Evolutionary conservation across 2,888 invertebrate species (phyloP), one percentile per base, ranked within the genome.

Genomic region (Drosophila koepferae): DNA sequence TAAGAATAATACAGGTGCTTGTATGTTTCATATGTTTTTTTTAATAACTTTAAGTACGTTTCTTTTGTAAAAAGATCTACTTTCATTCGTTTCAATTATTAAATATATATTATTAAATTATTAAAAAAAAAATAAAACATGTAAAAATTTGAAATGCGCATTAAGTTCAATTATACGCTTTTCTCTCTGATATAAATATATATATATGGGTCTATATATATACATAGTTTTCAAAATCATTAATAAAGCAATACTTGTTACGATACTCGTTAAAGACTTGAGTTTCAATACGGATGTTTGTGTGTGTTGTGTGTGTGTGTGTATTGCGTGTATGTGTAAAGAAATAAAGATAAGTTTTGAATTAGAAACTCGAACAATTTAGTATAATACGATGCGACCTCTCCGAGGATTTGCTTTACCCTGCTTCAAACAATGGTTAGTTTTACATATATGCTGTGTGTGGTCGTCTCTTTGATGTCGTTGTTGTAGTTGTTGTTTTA

Each of bases 81-180:
- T 72, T 80, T 75, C 79, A 70, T 62, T 74, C 69, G 54, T 71
- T 67, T 71, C 70, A 74, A 74, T 81, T 66, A 82, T 75, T 75
- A 79, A 77, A 84, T 80, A 81, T 76, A 87, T 77, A 87, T 75
- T 74, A 74, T 82, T 88, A 90, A 90, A 90, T 90, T 89, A 85
- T 81, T 80, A 71, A 67, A 82, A 86, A n/a, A 74, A 82, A 89
- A 72, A 71, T 74, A 72, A 78, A 77, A 80, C 82, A 81, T 86
- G 85, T 89, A 90, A 86, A 90, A 90, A 81, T 84, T 90, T 72
- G 67, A 85, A 85, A 90, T 85, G 89, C 90, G 89, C 61, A 85
- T 85, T 82, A 14, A 82, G 64, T 81, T 78, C 72, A 63, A 74
- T 75, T 66, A 68, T 72, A 61, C 76, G 72, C 64, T 77, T 41